Evolutionary conservation across 2,113 vertebrate species (phyloP).

Genomic region (Callopanchax toddi): DNA sequence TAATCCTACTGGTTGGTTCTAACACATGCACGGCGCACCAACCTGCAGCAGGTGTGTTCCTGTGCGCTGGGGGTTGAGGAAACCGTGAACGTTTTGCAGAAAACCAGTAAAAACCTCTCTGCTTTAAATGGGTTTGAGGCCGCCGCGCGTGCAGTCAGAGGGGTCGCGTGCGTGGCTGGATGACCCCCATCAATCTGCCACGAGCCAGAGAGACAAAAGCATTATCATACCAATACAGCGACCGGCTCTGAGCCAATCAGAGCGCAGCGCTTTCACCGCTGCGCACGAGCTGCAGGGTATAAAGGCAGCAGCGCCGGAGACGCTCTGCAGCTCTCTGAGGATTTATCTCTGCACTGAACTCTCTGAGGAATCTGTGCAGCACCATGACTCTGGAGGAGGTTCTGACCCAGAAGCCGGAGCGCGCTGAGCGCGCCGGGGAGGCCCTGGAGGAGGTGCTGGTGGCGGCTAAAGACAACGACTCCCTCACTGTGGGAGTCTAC

Average conservation of each 20-base stretch:
- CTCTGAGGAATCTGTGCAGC: conserved; percentile 52
- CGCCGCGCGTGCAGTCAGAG: conserved; percentile 23
- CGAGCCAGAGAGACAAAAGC: conserved; percentile 78
- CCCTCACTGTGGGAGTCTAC: conserved; percentile 93
- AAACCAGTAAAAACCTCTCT: too few relatives aligned
- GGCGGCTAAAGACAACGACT: conserved; percentile 88
- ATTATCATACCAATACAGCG: conserved; percentile 82
- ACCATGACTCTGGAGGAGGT: conserved; percentile 83
- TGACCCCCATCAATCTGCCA: conserved; percentile 82
- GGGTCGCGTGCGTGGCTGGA: conserved; percentile 39
- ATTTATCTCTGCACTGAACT: conserved; percentile 24
- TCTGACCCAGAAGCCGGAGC: conserved; percentile 69
- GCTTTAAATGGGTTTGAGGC: conserved; percentile 18
- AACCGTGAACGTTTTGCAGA: too few relatives aligned
- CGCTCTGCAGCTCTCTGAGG: conserved; percentile 4
- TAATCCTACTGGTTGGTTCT: too few relatives aligned
- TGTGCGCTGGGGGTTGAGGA: too few relatives aligned
- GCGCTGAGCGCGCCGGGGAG: conserved; percentile 83
- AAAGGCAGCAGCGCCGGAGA: conserved; percentile 28
- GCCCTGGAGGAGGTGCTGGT: conserved; percentile 88
- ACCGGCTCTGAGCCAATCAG: conserved; percentile 75
- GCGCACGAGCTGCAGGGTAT: conserved; percentile 69
- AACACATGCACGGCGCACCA: too few relatives aligned
- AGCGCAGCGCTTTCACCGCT: conserved; percentile 49
- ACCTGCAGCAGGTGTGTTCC: too few relatives aligned